Conservation (phyloP, 2,888 invertebrate species). For the Oconnorella tubifera region DNA sequence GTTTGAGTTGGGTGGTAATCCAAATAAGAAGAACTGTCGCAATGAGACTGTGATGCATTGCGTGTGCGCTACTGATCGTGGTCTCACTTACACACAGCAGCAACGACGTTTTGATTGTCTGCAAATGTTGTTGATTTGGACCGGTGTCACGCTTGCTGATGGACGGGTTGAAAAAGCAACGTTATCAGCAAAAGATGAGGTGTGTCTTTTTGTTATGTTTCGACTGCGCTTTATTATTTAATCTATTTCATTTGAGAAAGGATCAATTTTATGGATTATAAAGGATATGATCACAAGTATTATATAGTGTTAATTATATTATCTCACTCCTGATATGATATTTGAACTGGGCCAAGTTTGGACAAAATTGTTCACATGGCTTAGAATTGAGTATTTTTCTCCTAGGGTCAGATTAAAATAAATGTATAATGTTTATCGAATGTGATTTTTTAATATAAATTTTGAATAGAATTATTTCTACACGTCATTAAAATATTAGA, state of each 20-base stretch:
- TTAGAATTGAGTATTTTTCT: too few relatives aligned
- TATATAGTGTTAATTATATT: too few relatives aligned
- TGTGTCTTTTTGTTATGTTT: constrained; percentile 50
- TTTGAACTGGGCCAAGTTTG: too few relatives aligned
- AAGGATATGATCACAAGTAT: too few relatives aligned
- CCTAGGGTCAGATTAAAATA: too few relatives aligned
- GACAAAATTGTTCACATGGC: too few relatives aligned
- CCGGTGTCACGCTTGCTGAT: constrained; percentile 60
- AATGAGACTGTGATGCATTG: constrained; percentile 67
- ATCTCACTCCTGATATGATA: too few relatives aligned
- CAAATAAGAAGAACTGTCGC: constrained; percentile 66
- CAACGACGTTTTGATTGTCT: constrained; percentile 63
- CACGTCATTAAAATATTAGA: too few relatives aligned
- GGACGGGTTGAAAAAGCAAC: constrained; percentile 64
- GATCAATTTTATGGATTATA: too few relatives aligned
- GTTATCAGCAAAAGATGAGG: constrained; percentile 64
- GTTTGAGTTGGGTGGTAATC: constrained; percentile 66
- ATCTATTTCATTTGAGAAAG: neutral
- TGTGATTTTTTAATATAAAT: too few relatives aligned
- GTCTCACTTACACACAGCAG: constrained; percentile 35
- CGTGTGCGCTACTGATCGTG: constrained; percentile 58
- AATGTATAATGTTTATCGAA: too few relatives aligned
- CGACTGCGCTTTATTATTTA: neutral
- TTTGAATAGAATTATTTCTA: too few relatives aligned
- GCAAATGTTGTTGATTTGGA: constrained; percentile 65